Evolutionary conservation across 2,888 invertebrate genomes (phyloP).

Genomic region (Thysanoteuthis rhombus): DNA sequence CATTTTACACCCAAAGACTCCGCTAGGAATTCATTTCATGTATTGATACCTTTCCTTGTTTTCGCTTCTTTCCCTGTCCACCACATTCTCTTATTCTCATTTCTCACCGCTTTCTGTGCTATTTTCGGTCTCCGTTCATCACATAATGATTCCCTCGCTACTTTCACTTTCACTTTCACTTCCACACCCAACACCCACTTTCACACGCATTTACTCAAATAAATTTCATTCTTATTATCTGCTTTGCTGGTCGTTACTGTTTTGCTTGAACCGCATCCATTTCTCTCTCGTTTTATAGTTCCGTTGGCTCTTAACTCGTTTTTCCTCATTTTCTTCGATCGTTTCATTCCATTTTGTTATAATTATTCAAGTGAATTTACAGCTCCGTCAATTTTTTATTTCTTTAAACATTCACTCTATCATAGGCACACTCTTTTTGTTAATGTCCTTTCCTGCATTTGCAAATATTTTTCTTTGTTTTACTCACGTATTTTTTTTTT

Average conservation of each 20-base stretch:
- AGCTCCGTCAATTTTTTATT: background rate
- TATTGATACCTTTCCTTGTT: background rate
- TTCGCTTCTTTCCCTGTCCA: background rate
- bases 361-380: background rate
- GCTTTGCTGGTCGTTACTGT: background rate
- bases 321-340: background rate
- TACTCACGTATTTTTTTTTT: no score
- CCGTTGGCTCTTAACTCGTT: background rate
- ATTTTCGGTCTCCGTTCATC: background rate
- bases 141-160: background rate
- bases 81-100: background rate
- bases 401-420: background rate
- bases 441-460: no score
- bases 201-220: background rate
- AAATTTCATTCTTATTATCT: background rate
- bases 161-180: background rate
- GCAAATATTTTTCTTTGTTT: no score
- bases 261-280: background rate
- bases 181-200: background rate
- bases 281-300: background rate
- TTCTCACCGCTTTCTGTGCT: background rate
- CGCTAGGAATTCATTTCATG: background rate
- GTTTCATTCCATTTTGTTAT: background rate
- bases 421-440: background rate
- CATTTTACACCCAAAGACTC: background rate